phyloP scores from a whole-genome alignment of 2,113 vertebrate species.

The Danionella cerebrum region DNA sequence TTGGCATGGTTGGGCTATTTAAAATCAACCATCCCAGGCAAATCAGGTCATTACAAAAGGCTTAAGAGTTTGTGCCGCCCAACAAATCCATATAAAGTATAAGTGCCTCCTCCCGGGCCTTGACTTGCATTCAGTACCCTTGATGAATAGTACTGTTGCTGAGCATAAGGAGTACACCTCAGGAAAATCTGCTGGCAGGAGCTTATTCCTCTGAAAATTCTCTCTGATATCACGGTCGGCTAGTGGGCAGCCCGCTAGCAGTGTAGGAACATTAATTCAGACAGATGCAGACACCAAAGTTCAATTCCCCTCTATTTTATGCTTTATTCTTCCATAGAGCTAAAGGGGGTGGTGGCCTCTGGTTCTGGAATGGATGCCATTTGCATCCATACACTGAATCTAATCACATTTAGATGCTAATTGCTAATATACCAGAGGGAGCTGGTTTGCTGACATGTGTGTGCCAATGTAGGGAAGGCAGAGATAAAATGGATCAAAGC shows the following conservation, averaged over 20 bases:
- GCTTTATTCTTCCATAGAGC: not conserved
- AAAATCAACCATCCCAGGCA: slow-evolving; percentile 43
- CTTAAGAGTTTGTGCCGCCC: slow-evolving; percentile 1
- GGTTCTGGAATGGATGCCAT: not conserved
- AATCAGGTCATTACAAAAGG: slow-evolving; percentile 40
- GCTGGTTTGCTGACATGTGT: not conserved
- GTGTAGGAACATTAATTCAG: slow-evolving; percentile 8
- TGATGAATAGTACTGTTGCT: slow-evolving; percentile 37
- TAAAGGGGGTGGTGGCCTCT: not conserved
- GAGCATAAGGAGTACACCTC: slow-evolving; percentile 16
- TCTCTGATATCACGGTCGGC: not conserved
- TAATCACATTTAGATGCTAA: slow-evolving; percentile 3
- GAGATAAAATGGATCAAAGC: not conserved
- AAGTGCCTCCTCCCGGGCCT: slow-evolving; percentile 10
- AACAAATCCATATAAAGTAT: slow-evolving; percentile 7
- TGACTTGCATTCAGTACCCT: slow-evolving; percentile 1
- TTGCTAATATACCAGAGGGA: not conserved
- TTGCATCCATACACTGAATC: not conserved
- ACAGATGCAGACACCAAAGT: slow-evolving; percentile 8
- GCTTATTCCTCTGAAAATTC: slow-evolving; percentile 14
- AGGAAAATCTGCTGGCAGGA: not conserved
- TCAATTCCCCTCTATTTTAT: not conserved
- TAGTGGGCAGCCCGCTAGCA: not conserved
- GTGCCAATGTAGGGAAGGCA: not conserved
- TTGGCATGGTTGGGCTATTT: slow-evolving; percentile 45